phyloP scores from a whole-genome alignment of 2,888 invertebrate species.

The Muscina levida region DNA sequence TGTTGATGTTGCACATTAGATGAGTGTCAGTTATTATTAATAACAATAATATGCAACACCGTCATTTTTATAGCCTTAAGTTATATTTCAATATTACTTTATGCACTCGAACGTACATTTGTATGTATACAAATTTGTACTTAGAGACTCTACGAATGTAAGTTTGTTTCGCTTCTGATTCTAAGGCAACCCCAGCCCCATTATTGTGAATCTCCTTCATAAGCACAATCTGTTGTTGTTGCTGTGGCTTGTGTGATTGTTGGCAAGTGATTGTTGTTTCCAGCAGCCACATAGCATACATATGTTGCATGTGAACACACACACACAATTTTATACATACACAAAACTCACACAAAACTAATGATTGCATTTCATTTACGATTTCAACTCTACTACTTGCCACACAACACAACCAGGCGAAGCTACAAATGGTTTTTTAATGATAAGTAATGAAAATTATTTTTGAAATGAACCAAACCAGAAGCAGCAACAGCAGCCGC shows the following conservation, averaged over 20 bases:
- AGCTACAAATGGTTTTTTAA: constrained; percentile 65
- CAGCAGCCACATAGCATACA: constrained; percentile 47
- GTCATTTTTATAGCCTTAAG: constrained; percentile 62
- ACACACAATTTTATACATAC: background rate
- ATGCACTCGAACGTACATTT: constrained; percentile 43
- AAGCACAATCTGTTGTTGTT: no score
- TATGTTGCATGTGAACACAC: background rate
- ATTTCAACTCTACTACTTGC: constrained; percentile 34
- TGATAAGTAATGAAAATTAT: constrained; percentile 58
- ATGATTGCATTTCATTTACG: constrained; percentile 63
- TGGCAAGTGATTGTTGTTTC: constrained; percentile 62
- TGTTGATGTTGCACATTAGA: constrained; percentile 65
- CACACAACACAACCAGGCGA: constrained; percentile 42
- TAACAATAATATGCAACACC: constrained; percentile 68
- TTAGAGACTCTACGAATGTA: background rate
- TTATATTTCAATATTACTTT: constrained; percentile 63
- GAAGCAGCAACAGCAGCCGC: background rate
- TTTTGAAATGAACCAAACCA: constrained; percentile 30
- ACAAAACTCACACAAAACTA: constrained; percentile 37
- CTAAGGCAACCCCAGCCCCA: background rate
- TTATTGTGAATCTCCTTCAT: no score
- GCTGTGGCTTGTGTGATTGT: no score
- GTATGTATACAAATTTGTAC: background rate
- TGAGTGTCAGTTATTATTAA: constrained; percentile 69
- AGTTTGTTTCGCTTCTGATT: background rate